A percentile compares a stretch with the other conserved stretches of the same genome.
Evolutionary conservation across 2,797 vertebrate genomes (phyloP).

Genomic region (Paramormyrops hopkinsi): DNA sequence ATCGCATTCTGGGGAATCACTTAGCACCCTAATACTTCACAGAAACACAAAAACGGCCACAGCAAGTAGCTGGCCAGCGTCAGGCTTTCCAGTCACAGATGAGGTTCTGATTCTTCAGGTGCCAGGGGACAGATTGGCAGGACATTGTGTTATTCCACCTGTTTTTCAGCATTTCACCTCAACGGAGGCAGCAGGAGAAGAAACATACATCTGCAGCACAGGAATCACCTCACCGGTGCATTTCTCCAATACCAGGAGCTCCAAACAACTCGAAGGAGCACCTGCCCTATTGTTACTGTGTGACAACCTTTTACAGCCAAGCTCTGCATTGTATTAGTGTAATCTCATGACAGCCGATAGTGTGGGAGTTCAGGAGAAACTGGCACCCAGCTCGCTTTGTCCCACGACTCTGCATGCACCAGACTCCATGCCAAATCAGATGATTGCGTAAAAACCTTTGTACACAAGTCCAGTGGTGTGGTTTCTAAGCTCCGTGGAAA

Average conservation of each 20-base stretch:
- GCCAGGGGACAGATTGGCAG: neutral
- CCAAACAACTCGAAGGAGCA: conserved; percentile 23
- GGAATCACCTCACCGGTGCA: conserved; percentile 12
- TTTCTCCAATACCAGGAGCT: conserved; percentile 37
- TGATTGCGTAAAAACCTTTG: neutral
- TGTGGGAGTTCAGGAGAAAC: neutral
- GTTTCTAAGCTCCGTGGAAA: neutral
- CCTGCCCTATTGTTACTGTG: conserved; percentile 41
- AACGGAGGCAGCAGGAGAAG: neutral
- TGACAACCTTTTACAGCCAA: conserved; percentile 35
- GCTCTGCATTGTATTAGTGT: conserved; percentile 22
- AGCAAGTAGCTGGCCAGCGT: neutral
- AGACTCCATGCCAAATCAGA: conserved; percentile 12
- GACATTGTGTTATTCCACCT: neutral
- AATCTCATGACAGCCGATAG: neutral
- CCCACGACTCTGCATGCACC: neutral
- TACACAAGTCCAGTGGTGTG: neutral
- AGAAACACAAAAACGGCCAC: neutral
- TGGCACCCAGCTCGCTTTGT: neutral
- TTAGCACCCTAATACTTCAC: neutral
- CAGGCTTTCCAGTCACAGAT: neutral
- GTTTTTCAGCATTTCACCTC: neutral
- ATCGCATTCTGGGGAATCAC: neutral
- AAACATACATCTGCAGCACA: neutral
- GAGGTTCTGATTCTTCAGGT: neutral